Base-by-base conservation (phyloP, 2,797 vertebrate genomes). In the Micromesistius poutassou region DNA sequence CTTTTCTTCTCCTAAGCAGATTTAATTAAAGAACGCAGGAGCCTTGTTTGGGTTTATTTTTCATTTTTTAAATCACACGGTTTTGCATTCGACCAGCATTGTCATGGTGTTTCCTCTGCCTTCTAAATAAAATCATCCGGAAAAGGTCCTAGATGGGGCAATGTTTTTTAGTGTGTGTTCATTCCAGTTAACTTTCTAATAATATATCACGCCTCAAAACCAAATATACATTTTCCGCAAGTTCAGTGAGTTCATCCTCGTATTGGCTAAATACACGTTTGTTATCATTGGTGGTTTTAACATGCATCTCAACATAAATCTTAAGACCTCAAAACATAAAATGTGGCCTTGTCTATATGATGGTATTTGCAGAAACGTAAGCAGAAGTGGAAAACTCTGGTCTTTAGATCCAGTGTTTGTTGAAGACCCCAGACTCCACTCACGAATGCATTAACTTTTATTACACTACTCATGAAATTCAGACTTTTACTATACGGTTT, bases 1-100 rank as follows among this genome's bases (percentile, higher is more conserved):
- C 55, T 62, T 62, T 76, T 30, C 38, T 77, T 71, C 25, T 72
- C 46, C 50, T 70, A 71, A 30, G n/a, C 50, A 31, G 5, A 50
- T 73, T 76, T 50, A 31, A 71, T 30, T 31, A 71, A 5, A 13
- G 68, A 31, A 31, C 25, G 55, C n/a, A 62, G n/a, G 22, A 55
- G 46, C 46, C 46, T 55, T 6, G 46, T 19, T 55, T 22, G 46
- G 19, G 9, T 62, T 62, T 4, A 7, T 62, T 62, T 62, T 62
- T 62, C 5, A 6, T 62, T 62, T 62, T 62, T 62, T 5, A 25
- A 62, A 25, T 16, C 40, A 13, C 40, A 55, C 50, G 7, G 50
- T 22, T 1, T 55, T 55, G 36, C 40, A 42, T 42, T 55, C 4
- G 16, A 46, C 2, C 42, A 14, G 55, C n/a, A n/a, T 62, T 62